These are phyloP conservation scores for Zhuqinia jingwanae DNA, from an alignment of 2,888 invertebrate species.

Conservation along the genomic window DNA sequence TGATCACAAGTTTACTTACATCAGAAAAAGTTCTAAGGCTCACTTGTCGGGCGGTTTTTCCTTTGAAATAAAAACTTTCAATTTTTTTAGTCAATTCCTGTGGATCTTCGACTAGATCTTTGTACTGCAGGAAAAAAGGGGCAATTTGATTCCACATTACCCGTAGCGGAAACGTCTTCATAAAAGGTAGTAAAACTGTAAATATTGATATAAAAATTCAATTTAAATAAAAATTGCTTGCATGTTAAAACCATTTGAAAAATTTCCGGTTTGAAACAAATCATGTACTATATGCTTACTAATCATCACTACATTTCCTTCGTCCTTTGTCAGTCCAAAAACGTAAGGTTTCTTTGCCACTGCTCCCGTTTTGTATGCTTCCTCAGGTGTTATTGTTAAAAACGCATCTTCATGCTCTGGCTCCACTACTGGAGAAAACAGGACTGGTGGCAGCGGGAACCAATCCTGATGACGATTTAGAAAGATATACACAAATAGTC, in stretches of 20 bases:
- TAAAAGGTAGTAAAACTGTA: constrained; percentile 63
- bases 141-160: constrained; percentile 68
- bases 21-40: constrained; percentile 54
- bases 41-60: constrained; percentile 51
- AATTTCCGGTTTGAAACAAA: no score
- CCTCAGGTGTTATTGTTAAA: constrained; percentile 70
- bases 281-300: constrained; percentile 35
- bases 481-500: not conserved
- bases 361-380: constrained; percentile 71
- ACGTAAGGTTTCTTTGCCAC: constrained; percentile 75
- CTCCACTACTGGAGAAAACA: constrained; percentile 74
- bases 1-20: constrained; percentile 33
- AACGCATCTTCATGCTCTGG: constrained; percentile 71
- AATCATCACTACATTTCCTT: constrained; percentile 69
- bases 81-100: constrained; percentile 64
- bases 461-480: constrained; percentile 58
- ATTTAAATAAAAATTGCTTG: not conserved
- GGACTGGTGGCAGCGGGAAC: constrained; percentile 72
- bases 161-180: constrained; percentile 52
- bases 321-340: constrained; percentile 70
- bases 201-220: not conserved
- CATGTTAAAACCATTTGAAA: not conserved
- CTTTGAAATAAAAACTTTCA: constrained; percentile 71
- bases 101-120: constrained; percentile 51
- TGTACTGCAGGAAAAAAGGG: constrained; percentile 69